A percentile compares a stretch with the other conserved stretches of the same genome.
Evolutionary conservation across 2,888 invertebrate species (phyloP).

Genomic region (Tachina fera): DNA sequence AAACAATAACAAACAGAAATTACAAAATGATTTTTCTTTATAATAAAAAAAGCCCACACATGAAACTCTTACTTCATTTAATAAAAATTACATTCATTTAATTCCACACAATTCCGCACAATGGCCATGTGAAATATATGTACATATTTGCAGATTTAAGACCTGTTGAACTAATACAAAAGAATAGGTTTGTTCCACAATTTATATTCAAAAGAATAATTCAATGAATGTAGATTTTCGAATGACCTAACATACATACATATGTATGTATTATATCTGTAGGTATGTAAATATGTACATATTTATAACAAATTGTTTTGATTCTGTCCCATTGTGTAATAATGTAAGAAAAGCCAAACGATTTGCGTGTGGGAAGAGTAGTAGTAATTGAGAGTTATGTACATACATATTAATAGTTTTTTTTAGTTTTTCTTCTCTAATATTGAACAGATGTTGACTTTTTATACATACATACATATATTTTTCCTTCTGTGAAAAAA

Average conservation of each 20-base stretch:
- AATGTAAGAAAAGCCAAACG: neutral
- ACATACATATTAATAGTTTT: slow-evolving; percentile 6
- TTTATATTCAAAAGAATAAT: no score
- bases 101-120: slow-evolving; percentile 6
- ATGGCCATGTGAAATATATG: neutral
- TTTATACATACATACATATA: no score
- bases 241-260: no score
- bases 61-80: slow-evolving; percentile 52
- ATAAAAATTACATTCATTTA: slow-evolving; percentile 38
- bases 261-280: no score
- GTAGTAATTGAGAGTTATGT: neutral
- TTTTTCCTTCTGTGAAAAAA: slow-evolving; percentile 1
- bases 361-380: neutral
- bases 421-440: slow-evolving; percentile 14
- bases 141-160: no score
- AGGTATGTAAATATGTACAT: no score
- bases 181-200: no score
- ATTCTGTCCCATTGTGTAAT: neutral
- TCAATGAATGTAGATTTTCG: no score
- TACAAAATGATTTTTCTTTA: neutral
- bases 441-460: slow-evolving; percentile 25
- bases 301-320: neutral
- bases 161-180: no score
- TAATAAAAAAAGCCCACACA: slow-evolving; percentile 49
- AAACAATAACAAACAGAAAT: slow-evolving; percentile 8